phyloP scores from a whole-genome alignment of 64 coral and sea anemone species.

The Platygyra sinensis region DNA sequence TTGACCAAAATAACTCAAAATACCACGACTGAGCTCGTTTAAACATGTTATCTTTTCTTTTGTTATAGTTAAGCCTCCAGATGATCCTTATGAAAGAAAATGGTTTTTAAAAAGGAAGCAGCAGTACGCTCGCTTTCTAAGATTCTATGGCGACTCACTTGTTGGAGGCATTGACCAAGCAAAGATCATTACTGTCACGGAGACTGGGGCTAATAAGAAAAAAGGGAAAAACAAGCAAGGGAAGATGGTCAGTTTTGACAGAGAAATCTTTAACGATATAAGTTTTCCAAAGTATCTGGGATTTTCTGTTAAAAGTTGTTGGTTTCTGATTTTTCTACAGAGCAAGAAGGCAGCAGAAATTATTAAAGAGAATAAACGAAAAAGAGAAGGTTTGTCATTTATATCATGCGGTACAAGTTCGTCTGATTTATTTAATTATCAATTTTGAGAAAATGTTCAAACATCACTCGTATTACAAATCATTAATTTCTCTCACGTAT shows the following conservation, averaged over 20 bases:
- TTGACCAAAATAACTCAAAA: too few species aligned
- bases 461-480: too few species aligned
- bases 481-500: too few species aligned
- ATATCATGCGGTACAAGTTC: too few species aligned
- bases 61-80: constrained; percentile 32
- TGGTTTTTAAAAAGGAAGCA: background rate
- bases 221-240: constrained; percentile 5
- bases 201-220: background rate
- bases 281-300: too few species aligned
- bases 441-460: background rate
- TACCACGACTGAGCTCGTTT: too few species aligned
- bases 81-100: constrained; percentile 8
- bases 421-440: too few species aligned
- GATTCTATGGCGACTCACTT: constrained; percentile 47
- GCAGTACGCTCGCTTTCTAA: constrained; percentile 7
- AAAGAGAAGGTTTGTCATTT: background rate
- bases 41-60: background rate
- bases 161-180: constrained; percentile 25
- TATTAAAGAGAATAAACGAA: background rate
- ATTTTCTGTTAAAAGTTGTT: too few species aligned
- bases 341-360: constrained; percentile 14
- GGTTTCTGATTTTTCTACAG: too few species aligned
- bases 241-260: background rate
- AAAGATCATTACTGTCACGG: constrained; percentile 42
- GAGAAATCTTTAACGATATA: too few species aligned